Conservation (phyloP, 2,797 vertebrate genomes). For the Crocodylus rhombifer region DNA sequence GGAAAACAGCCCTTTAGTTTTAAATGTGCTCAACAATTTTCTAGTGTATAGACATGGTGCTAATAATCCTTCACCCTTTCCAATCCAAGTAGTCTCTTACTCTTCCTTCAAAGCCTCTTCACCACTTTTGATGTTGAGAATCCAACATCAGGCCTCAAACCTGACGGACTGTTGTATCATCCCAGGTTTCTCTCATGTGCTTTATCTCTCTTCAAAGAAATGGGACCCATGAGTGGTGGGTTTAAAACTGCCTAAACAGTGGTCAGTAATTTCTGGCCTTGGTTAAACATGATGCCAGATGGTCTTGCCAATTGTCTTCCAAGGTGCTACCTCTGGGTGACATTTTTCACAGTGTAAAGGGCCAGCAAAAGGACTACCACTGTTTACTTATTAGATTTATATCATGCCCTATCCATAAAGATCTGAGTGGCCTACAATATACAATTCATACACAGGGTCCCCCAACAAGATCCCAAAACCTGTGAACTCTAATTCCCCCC, state of each 20-base stretch:
- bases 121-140: no score
- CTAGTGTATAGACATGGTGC: not conserved
- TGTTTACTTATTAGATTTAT: no score
- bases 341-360: not conserved
- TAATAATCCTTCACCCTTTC: not conserved
- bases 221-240: no score
- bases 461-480: no score
- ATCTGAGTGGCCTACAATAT: no score
- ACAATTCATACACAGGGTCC: no score
- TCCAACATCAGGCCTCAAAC: not conserved
- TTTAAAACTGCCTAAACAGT: not conserved
- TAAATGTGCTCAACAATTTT: not conserved
- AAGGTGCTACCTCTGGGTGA: not conserved
- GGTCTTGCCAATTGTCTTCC: not conserved
- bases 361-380: not conserved
- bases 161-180: not conserved
- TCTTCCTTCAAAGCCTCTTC: not conserved
- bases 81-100: rapidly evolving
- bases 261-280: not conserved
- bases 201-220: not conserved
- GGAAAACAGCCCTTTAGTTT: not conserved
- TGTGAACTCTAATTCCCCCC: no score
- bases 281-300: not conserved
- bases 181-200: not conserved
- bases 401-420: no score